phyloP scores from a whole-genome alignment of 2,113 vertebrate species.

The Pseudopipra pipra region DNA sequence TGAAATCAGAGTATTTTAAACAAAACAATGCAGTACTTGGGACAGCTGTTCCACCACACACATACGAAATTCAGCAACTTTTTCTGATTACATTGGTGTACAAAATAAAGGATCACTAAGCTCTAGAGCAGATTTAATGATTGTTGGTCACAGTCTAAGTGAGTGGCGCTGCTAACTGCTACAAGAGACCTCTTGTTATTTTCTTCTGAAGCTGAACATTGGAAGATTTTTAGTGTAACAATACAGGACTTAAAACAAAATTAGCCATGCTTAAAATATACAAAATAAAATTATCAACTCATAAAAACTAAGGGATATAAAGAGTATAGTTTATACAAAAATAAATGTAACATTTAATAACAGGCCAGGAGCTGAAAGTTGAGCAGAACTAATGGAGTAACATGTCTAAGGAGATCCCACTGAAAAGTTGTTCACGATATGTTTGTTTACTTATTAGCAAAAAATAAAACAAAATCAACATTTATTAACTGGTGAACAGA shows the following conservation, averaged over 20 bases:
- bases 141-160: neutral
- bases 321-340: constrained; percentile 38
- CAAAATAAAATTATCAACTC: constrained; percentile 48
- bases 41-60: neutral
- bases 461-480: neutral
- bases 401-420: neutral
- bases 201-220: neutral
- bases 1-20: neutral
- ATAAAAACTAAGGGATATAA: constrained; percentile 40
- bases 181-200: neutral
- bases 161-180: neutral
- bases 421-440: neutral
- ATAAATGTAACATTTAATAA: constrained; percentile 46
- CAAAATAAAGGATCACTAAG: constrained; percentile 20
- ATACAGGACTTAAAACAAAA: neutral
- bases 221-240: constrained; percentile 19
- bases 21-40: neutral
- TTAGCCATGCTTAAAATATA: constrained; percentile 8
- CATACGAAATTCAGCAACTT: neutral
- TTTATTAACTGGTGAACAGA: neutral
- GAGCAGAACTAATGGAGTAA: constrained; percentile 1
- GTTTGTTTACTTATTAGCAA: neutral
- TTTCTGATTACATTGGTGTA: neutral
- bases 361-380: neutral
- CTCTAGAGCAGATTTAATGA: neutral